These are phyloP conservation scores for Lithobates pipiens DNA, from an alignment of 2,797 vertebrate genomes.

Conservation along the genomic window DNA sequence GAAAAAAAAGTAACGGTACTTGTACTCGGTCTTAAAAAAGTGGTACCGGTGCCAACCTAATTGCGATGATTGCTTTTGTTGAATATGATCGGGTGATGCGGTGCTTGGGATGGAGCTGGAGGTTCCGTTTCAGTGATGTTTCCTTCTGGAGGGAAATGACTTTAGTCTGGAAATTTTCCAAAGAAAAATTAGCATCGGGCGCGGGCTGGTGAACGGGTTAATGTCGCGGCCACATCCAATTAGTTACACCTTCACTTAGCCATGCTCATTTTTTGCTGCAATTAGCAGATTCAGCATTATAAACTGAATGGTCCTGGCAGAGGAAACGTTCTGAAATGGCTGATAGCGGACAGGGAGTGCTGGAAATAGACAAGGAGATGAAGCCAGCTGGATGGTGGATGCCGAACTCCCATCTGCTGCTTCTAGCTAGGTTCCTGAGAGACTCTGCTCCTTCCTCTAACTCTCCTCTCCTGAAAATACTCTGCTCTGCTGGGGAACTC, in stretches of 20 bases:
- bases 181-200: not conserved
- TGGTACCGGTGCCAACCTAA: no score
- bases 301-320: not conserved
- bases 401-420: no score
- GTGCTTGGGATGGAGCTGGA: no score
- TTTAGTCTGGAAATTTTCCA: not conserved
- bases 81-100: constrained; percentile 1
- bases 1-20: no score
- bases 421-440: not conserved
- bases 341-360: not conserved
- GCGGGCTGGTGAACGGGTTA: constrained; percentile 36
- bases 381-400: no score
- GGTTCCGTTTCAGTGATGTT: not conserved
- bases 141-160: not conserved
- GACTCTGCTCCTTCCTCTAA: no score
- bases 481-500: not conserved
- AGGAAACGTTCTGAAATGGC: not conserved
- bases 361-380: no score
- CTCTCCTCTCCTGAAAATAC: not conserved
- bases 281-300: constrained; percentile 39
- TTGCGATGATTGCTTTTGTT: no score
- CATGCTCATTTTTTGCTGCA: constrained; percentile 8
- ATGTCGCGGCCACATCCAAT: constrained; percentile 31
- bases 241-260: constrained; percentile 14
- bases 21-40: no score